Conservation (phyloP, 1,140 invertebrate genomes). For the Formica selysi region DNA sequence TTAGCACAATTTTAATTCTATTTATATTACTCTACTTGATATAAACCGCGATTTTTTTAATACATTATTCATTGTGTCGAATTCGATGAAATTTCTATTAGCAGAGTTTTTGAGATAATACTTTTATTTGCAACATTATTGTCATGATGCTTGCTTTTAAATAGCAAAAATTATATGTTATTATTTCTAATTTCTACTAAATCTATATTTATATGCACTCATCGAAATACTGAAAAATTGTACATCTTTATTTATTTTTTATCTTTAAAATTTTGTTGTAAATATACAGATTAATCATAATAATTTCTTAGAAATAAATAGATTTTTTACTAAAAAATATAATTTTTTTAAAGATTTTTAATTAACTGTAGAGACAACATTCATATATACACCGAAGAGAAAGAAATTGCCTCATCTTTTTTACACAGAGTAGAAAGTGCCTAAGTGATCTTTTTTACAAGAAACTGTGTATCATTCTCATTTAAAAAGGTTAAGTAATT, state of each 20-base stretch:
- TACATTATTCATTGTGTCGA: neutral
- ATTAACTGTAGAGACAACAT: neutral
- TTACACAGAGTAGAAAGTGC: too few relatives aligned
- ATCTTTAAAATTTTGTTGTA: neutral
- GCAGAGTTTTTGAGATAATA: too few relatives aligned
- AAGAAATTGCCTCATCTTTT: neutral
- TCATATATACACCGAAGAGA: neutral
- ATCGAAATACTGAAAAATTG: neutral
- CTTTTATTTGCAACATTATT: neutral
- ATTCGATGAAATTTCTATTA: too few relatives aligned
- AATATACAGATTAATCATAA: neutral
- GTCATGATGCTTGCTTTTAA: neutral
- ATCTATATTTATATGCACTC: neutral
- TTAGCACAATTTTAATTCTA: too few relatives aligned
- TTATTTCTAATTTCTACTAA: neutral
- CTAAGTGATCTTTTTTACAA: neutral
- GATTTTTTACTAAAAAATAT: neutral
- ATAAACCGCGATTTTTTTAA: neutral
- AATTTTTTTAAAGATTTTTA: neutral
- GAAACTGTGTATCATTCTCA: too few relatives aligned
- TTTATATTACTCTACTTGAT: too few relatives aligned
- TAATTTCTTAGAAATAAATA: neutral
- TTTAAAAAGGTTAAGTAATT: too few relatives aligned
- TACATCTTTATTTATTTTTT: neutral
- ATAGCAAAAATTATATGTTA: neutral